Conservation (phyloP, 2,888 invertebrate species). For the Metopia argyrocephala region DNA sequence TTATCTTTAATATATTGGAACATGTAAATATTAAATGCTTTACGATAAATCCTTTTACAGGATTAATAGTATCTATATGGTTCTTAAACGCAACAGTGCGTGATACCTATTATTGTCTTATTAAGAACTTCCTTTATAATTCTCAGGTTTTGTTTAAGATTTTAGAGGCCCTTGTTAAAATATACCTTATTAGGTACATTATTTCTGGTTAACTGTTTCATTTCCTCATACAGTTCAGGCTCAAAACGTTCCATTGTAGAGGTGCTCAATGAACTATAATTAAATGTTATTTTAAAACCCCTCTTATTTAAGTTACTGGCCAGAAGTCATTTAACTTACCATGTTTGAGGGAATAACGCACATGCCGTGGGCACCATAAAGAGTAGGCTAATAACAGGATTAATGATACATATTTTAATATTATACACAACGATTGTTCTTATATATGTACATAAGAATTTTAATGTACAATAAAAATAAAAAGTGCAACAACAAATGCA, state of each 20-base stretch:
- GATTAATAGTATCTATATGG: constrained; percentile 34
- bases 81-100: constrained; percentile 3
- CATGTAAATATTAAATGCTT: constrained; percentile 48
- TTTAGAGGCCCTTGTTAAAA: constrained; percentile 93
- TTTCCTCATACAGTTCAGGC: constrained; percentile 84
- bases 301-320: no score
- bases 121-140: constrained; percentile 8
- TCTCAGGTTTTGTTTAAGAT: not conserved
- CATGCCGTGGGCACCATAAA: constrained; percentile 94
- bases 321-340: constrained; percentile 79
- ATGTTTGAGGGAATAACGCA: constrained; percentile 90
- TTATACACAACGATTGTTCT: not conserved
- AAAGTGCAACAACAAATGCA: no score
- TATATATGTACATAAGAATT: not conserved
- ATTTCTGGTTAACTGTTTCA: constrained; percentile 83
- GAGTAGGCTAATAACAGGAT: constrained; percentile 81
- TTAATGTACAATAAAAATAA: no score
- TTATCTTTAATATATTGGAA: constrained; percentile 36
- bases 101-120: constrained; percentile 53
- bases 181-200: constrained; percentile 87
- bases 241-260: constrained; percentile 87
- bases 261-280: constrained; percentile 83
- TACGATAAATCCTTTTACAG: constrained; percentile 64
- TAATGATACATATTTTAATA: constrained; percentile 2
- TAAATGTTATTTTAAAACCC: not conserved